phyloP scores from a whole-genome alignment of 2,113 vertebrate genomes.

The Rana temporaria region DNA sequence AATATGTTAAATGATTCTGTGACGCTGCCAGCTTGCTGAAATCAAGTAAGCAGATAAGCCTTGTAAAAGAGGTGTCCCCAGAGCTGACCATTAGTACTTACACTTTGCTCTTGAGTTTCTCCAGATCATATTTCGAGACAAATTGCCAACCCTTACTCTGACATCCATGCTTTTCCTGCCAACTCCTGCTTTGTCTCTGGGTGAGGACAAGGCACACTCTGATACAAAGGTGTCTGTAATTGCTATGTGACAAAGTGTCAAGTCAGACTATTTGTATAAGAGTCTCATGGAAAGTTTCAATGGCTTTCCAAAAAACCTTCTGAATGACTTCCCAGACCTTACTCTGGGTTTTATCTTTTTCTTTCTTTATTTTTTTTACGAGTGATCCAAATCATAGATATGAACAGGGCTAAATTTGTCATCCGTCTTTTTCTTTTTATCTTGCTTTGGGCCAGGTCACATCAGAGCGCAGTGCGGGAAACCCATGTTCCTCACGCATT shows the following conservation, averaged over 20 bases:
- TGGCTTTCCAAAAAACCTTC: neutral
- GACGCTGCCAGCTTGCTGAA: neutral
- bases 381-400: no score
- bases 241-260: constrained; percentile 55
- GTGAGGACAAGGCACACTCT: constrained; percentile 54
- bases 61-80: constrained; percentile 26
- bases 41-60: constrained; percentile 4
- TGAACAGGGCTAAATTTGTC: no score
- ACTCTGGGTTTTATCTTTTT: no score
- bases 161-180: constrained; percentile 50
- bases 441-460: no score
- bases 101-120: constrained; percentile 52
- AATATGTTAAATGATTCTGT: neutral
- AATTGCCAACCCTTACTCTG: constrained; percentile 46
- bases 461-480: no score
- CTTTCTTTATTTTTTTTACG: no score
- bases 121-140: constrained; percentile 56
- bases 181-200: constrained; percentile 49
- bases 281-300: constrained; percentile 39
- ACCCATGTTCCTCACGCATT: no score
- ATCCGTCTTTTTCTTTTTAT: no score
- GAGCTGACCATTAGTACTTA: constrained; percentile 42
- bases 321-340: neutral
- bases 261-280: constrained; percentile 36
- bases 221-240: constrained; percentile 55